Percentiles rank a stretch among this genome's conserved stretches.
phyloP scores from a whole-genome alignment of 2,888 invertebrate genomes.

The Steinernema hermaphroditum region DNA sequence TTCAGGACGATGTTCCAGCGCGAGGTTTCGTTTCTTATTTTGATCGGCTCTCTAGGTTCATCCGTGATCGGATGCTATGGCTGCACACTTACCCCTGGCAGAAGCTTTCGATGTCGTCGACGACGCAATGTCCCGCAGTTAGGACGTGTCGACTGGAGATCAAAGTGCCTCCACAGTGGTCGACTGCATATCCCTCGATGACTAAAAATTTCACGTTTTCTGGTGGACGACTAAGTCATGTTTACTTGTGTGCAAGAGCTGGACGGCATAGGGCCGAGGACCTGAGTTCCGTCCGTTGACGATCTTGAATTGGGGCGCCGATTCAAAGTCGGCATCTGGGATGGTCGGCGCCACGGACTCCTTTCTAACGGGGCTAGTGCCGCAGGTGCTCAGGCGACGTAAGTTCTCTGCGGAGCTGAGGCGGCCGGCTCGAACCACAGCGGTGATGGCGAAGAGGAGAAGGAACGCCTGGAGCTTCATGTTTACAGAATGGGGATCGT shows the following conservation, averaged over 20 bases:
- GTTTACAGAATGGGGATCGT: no score
- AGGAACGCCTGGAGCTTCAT: no score
- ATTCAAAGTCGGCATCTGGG: neutral
- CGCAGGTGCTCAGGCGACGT: no score
- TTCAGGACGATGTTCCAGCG: neutral
- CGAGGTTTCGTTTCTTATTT: no score
- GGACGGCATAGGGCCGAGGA: neutral
- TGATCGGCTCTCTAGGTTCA: no score
- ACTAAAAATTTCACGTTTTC: neutral
- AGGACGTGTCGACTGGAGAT: constrained; percentile 7
- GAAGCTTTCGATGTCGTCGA: neutral
- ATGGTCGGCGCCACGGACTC: neutral
- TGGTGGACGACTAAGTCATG: no score
- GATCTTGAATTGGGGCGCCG: neutral
- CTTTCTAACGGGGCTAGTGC: neutral
- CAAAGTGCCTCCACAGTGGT: neutral
- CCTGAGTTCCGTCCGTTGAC: neutral
- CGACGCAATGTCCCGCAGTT: neutral
- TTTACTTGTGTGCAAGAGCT: neutral
- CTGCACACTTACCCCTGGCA: neutral
- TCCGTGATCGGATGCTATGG: no score
- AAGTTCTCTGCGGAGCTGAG: no score
- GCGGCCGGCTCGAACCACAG: no score
- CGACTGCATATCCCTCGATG: neutral
- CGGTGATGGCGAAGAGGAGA: no score